These are phyloP conservation scores for Pollicipes pollicipes DNA, from an alignment of 1,140 invertebrate species.

Conservation along the genomic window DNA sequence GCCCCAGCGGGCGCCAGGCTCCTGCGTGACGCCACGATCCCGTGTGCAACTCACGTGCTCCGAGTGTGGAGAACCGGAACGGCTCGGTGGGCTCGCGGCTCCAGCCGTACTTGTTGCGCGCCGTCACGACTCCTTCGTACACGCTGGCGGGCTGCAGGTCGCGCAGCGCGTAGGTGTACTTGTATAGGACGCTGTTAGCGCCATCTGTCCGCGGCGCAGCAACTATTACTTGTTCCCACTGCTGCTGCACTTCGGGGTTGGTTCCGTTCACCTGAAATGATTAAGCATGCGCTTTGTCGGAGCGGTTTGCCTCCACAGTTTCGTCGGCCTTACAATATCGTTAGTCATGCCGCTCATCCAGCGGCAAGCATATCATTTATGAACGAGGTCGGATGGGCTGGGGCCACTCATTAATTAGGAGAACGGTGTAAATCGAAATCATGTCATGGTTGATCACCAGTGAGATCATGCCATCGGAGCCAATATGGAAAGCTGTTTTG, in stretches of 20 bases:
- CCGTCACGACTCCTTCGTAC: slow-evolving; percentile 48
- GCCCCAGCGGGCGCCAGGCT: not conserved
- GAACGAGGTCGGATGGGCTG: no score
- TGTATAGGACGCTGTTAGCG: not conserved
- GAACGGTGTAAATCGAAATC: no score
- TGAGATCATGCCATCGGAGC: no score
- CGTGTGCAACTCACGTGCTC: not conserved
- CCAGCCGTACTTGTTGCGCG: slow-evolving; percentile 50
- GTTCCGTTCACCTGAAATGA: slow-evolving; percentile 6
- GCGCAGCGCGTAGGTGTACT: slow-evolving; percentile 30
- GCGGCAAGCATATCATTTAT: no score
- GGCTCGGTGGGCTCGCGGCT: slow-evolving; percentile 39
- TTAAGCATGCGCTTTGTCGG: no score
- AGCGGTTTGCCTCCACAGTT: no score
- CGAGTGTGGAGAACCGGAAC: slow-evolving; percentile 39
- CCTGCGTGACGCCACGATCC: no score
- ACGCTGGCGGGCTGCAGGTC: slow-evolving; percentile 37
- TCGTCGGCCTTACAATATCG: no score
- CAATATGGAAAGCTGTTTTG: no score
- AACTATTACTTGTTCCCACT: slow-evolving; percentile 6
- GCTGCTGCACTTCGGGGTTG: not conserved
- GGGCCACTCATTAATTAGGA: no score
- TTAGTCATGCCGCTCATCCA: no score
- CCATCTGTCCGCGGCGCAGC: not conserved
- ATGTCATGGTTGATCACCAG: no score